These are phyloP conservation scores for Galbula dea DNA, from an alignment of 2,113 vertebrate species.

Conservation along the genomic window DNA sequence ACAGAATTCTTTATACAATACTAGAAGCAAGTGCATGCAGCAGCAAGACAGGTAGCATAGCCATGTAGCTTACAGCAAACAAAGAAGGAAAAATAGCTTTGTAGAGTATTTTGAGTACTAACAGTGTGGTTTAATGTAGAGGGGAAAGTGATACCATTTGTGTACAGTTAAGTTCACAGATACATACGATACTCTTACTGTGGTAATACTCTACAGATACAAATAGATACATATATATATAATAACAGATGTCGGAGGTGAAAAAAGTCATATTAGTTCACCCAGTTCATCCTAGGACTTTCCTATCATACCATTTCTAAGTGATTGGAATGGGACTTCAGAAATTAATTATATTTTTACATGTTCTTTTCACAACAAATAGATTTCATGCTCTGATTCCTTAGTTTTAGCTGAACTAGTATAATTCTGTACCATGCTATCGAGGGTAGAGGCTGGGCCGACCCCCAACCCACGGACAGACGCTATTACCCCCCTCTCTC, in stretches of 20 bases:
- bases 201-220: neutral
- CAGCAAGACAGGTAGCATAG: neutral
- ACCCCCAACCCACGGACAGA: no score
- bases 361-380: neutral
- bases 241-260: neutral
- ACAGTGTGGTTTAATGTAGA: conserved; percentile 6
- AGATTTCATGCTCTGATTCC: neutral
- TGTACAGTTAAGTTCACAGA: neutral
- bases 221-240: neutral
- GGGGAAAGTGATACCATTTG: neutral
- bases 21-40: rapidly evolving
- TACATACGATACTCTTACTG: neutral
- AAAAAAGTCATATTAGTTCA: neutral
- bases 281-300: neutral
- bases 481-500: no score
- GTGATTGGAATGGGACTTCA: neutral
- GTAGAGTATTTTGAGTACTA: conserved; percentile 31
- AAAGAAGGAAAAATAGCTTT: neutral
- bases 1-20: neutral
- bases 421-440: neutral
- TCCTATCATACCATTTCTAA: neutral
- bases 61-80: conserved; percentile 36
- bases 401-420: neutral
- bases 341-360: neutral
- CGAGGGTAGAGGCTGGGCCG: no score